phyloP scores from a whole-genome alignment of 2,113 vertebrate genomes.

The Chamaea fasciata region DNA sequence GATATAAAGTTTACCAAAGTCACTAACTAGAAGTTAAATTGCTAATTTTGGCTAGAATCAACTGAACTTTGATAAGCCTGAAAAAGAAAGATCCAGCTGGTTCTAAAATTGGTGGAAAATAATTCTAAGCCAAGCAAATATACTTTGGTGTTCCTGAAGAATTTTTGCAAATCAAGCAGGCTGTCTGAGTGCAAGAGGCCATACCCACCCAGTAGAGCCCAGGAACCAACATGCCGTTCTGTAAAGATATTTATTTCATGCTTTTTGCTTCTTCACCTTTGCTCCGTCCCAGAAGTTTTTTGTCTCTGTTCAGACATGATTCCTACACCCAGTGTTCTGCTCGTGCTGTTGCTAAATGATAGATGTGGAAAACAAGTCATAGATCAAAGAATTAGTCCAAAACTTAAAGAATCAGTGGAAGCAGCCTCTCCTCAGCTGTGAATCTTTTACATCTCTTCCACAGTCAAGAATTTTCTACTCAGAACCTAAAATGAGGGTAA shows the following conservation, averaged over 20 bases:
- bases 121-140: not conserved
- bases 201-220: not conserved
- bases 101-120: not conserved
- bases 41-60: not conserved
- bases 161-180: not conserved
- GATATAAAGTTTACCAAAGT: not conserved
- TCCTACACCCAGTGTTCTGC: not conserved
- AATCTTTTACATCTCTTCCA: not conserved
- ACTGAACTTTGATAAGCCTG: not conserved
- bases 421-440: not conserved
- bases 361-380: not conserved
- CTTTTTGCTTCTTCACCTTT: not conserved
- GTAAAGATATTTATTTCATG: not conserved
- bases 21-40: not conserved
- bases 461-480: not conserved
- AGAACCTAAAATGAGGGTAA: not conserved
- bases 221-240: not conserved
- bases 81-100: not conserved
- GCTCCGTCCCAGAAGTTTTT: not conserved
- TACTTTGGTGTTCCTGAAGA: not conserved
- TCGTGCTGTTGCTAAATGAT: not conserved
- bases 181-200: not conserved
- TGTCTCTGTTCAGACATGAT: not conserved
- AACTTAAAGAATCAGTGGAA: not conserved
- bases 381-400: not conserved